Base-by-base conservation (phyloP, 2,888 invertebrate species). In the Heliconius hortense region DNA sequence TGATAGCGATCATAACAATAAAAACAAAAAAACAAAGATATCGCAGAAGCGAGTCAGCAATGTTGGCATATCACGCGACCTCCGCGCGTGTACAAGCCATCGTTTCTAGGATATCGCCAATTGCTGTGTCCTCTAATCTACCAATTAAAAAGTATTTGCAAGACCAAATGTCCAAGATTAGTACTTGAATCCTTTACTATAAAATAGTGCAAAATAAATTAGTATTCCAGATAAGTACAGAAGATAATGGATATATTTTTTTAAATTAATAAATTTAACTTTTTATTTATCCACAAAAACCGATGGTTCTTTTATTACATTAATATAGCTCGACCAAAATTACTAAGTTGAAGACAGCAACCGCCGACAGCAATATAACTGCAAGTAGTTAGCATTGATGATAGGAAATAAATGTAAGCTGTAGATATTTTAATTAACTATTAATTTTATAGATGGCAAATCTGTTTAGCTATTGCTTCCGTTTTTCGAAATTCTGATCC, bases 51-150 rank as follows among this genome's bases (percentile, higher is more conserved):
- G 35, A 69, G 84, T 81, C 89, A 89, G 87, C 89, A 90, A 82
- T 68, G 84, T 81, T 90, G 90, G 87, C 89, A 90, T 90, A 90
- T 90, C 90, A 91, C 90, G 90, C 90, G 86, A 92, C 84, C 87
- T 81, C 68, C 79, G 82, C 82, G 81, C 86, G 81, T 82, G 83
- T 81, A 69, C 76, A 73, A 71, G 76, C 82, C 84, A 84, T 84
- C 84, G 82, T 81, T 80, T 76, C 81, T 79, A 78, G 81, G 82
- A 83, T 82, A 84, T 86, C 84, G 80, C 72, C 63, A 68, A 72
- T 77, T 66, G 76, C 68, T 76, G 69, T 76, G 74, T 73, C 69
- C 63, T 43, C 59, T 72, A 73, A 73, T 74, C 74, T 76, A 75
- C 76, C 78, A 79, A 80, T 80, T 79, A 79, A 79, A 75, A 72